phyloP scores from a whole-genome alignment of 2,113 vertebrate species.

The Panthera uncia region DNA sequence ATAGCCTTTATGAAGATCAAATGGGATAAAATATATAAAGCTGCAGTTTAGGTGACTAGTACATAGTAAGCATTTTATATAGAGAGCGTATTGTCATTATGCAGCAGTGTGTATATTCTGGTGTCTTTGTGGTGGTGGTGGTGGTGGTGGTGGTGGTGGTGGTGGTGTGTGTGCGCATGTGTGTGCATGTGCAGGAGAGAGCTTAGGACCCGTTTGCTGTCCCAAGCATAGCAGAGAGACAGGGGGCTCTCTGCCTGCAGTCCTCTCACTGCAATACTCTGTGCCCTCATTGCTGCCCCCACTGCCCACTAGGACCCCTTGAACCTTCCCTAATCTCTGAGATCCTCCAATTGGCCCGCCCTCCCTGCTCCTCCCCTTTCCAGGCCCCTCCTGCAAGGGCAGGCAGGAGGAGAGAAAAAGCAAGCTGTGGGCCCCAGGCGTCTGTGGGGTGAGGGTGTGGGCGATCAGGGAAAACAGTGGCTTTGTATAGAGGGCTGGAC shows the following conservation, averaged over 20 bases:
- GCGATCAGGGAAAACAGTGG: slow-evolving; percentile 59
- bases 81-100: not conserved
- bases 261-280: not conserved
- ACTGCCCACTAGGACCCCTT: not conserved
- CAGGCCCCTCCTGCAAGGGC: not conserved
- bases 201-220: not conserved
- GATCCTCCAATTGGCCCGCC: not conserved
- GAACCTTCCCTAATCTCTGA: not conserved
- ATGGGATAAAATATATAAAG: not conserved
- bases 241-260: not conserved
- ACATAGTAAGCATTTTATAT: not conserved
- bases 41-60: not conserved
- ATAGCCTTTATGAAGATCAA: not conserved
- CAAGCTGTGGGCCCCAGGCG: slow-evolving; percentile 1
- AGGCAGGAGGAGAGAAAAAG: not conserved
- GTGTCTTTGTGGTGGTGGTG: not conserved
- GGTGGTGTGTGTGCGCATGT: not conserved
- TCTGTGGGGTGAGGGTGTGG: slow-evolving; percentile 66
- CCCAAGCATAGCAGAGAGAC: not conserved
- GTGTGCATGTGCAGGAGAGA: not conserved
- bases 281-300: not conserved
- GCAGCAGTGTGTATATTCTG: not conserved
- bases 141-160: not conserved
- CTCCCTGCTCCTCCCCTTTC: not conserved
- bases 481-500: slow-evolving; percentile 69